Base-by-base conservation (phyloP, 1,140 invertebrate genomes). In the Telenomus remus region DNA sequence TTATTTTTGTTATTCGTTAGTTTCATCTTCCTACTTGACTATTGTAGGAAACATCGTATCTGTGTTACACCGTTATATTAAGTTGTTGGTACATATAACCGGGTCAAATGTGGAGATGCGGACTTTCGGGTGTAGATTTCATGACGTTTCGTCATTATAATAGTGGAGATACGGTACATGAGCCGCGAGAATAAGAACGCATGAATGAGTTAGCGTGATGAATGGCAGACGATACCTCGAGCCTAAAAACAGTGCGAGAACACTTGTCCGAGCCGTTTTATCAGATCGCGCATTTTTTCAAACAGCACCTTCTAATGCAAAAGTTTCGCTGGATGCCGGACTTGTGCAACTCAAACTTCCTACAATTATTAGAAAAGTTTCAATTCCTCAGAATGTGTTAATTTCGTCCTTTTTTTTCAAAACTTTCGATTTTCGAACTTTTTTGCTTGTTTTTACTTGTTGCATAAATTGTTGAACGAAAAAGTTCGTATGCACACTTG, bases 161-260 rank as follows among this genome's bases (percentile, higher is more conserved):
- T 71, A 64, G 19, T 37, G 73, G 74, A 71, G 56, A 76, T 76
- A 76, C 74, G 74, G 66, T 71, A 63, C 51, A 76, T 71, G 68
- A 60, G 59, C 59, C 37, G 54, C 57, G 74, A 68, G 74, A 77
- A 77, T 77, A 77, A 68, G 68, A 15, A 77, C 63, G 74, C 74
- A 63, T 77, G 74, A 77, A 77, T 77, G 68, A 77, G 33, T 15
- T 27, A 48, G 46, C 37, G 33, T 72, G 74, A 77, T 77, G 74
- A 77, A 77, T 72, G 66, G 61, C 68, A 53, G 63, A 76, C 66
- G 68, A 71, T 76, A 70, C 66, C 61, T 61, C 66, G 73, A 56
- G 65, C 27, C 43, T 57, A 70, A 54, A 66, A 69, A 66, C 51
- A 69, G 59, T 10, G 54, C 43, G 64, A 75, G 63, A 75, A 75